A percentile compares a stretch with the other conserved stretches of the same genome.
Conservation (phyloP, 1,140 invertebrate species). For the Vanessa atalanta region DNA sequence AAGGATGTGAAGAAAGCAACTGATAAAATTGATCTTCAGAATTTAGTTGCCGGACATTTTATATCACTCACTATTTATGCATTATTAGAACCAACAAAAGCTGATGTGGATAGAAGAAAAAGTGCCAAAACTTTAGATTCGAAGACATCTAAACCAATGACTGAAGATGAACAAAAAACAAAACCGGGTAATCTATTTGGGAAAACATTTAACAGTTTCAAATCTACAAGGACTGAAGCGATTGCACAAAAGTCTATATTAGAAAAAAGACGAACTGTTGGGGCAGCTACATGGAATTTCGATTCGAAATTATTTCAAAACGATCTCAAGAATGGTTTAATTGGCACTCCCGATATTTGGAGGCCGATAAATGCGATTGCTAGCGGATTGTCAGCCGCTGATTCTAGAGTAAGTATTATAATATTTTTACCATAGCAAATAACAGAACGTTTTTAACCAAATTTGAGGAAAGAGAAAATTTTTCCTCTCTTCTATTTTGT, state of each 20-base stretch:
- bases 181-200: constrained; percentile 60
- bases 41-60: constrained; percentile 85
- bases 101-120: constrained; percentile 63
- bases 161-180: constrained; percentile 61
- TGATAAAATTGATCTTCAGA: constrained; percentile 69
- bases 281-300: constrained; percentile 87
- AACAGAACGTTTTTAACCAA: too few relatives aligned
- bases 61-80: constrained; percentile 88
- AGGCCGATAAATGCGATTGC: constrained; percentile 86
- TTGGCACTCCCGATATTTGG: constrained; percentile 89
- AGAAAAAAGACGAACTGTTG: constrained; percentile 84
- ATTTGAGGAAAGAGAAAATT: too few relatives aligned
- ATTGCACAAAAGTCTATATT: constrained; percentile 76
- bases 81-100: constrained; percentile 82
- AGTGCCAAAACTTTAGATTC: constrained; percentile 67
- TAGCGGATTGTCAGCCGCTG: constrained; percentile 83
- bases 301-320: constrained; percentile 85
- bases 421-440: neutral
- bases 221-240: constrained; percentile 67
- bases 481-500: too few relatives aligned
- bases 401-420: constrained; percentile 80
- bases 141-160: constrained; percentile 76
- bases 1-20: constrained; percentile 66
- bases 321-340: constrained; percentile 83
- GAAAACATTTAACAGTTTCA: constrained; percentile 69